These are phyloP conservation scores for Steromphala cineraria DNA, from an alignment of 2,888 invertebrate species.

Conservation along the genomic window DNA sequence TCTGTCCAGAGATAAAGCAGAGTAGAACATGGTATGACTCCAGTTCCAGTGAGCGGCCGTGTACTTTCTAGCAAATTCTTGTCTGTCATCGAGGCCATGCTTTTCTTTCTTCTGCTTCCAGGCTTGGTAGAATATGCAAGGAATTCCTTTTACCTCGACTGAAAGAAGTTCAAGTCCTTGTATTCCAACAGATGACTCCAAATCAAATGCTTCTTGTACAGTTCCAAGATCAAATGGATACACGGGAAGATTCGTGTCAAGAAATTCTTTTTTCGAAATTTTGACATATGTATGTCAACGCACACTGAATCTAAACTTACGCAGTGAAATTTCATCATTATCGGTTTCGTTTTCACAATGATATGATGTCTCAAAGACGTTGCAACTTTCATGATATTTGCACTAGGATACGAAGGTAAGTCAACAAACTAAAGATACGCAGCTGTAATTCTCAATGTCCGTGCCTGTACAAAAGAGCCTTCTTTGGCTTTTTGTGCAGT, in stretches of 20 bases:
- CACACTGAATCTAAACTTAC: no score
- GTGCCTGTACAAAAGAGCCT: no score
- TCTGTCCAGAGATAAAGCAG: neutral
- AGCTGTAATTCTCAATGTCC: no score
- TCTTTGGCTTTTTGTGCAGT: no score
- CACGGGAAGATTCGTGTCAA: neutral
- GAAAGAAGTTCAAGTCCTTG: neutral
- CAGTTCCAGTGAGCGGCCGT: neutral
- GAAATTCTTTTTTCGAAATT: neutral
- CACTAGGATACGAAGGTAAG: no score
- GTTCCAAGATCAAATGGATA: neutral
- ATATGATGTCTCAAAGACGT: no score
- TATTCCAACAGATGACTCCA: neutral
- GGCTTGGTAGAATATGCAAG: neutral
- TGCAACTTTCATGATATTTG: no score
- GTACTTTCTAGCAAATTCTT: neutral
- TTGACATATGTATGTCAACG: no score
- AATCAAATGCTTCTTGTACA: neutral
- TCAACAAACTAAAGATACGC: no score
- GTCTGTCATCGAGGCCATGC: neutral
- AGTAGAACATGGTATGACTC: neutral
- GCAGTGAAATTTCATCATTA: no score
- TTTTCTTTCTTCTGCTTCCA: neutral
- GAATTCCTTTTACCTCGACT: neutral
- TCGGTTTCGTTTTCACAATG: no score